Evolutionary conservation across 1,140 invertebrate genomes (phyloP).

Genomic region (Tetranychus cinnabarinus): DNA sequence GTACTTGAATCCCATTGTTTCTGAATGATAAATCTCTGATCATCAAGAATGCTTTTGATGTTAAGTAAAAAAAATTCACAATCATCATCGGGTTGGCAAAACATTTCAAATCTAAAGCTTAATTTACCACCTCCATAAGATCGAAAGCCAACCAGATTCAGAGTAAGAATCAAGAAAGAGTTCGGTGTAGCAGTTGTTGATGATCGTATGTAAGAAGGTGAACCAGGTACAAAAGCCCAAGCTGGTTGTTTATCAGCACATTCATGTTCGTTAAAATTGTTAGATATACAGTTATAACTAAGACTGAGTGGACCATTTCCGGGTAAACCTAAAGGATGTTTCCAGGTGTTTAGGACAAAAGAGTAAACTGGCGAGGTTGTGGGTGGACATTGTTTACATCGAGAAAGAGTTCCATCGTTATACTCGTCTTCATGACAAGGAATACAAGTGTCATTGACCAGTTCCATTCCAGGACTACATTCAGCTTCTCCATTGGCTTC

Average conservation of each 20-base stretch:
- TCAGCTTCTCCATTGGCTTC: background rate
- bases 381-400: constrained; percentile 26
- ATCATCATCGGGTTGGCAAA: constrained; percentile 25
- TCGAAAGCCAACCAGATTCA: constrained; percentile 27
- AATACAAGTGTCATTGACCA: constrained; percentile 20
- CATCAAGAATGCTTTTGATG: background rate
- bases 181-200: constrained; percentile 10
- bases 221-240: background rate
- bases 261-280: background rate
- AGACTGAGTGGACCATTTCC: background rate
- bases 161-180: constrained; percentile 25
- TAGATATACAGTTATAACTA: background rate
- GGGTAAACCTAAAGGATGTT: constrained; percentile 11
- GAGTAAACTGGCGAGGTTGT: constrained; percentile 29
- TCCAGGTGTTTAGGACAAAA: constrained; percentile 28
- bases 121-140: constrained; percentile 23
- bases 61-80: constrained; percentile 13
- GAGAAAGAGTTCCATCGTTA: constrained; percentile 19
- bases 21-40: background rate
- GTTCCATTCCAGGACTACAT: constrained; percentile 32
- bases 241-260: background rate
- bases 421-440: constrained; percentile 22
- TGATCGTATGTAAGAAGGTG: constrained; percentile 6
- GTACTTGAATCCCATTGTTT: background rate
- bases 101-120: constrained; percentile 27